Evolutionary conservation across 2,888 invertebrate species (phyloP), one percentile per base, ranked within the genome.

Genomic region (Ectemnius continuus): DNA sequence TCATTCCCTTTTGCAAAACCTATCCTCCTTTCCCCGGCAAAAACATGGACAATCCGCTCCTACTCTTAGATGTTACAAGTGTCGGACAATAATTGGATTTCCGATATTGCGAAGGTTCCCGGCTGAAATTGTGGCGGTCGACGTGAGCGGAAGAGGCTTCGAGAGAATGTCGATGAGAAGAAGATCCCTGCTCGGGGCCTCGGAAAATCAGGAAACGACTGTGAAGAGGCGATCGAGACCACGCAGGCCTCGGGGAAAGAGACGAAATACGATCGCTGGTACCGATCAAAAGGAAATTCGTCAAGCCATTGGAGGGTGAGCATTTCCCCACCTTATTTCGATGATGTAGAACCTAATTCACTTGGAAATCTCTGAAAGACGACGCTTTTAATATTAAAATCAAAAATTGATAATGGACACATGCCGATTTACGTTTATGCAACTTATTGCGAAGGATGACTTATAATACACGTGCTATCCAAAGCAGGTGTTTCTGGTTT

Each of bases 211-310:
- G 70, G 89, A 89, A 70, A 76, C 83, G 60, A 74, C 85, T 52
- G 94, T 95, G 73, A 94, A 95, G 88, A 93, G 95, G 84, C 92
- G 95, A 84, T 95, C 95, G 67, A 93, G 95, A 88, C 93, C 94
- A 64, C 93, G 96, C 85, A 95, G 95, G 91, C 94, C 95, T 79
- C 93, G 96, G 84, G 95, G 95, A 91, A 95, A 96, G 92, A 93
- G 97, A 92, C 94, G 97, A 91, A 97, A 97, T 92, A 97, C 97
- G 87, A 95, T 97, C 90, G 96, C 97, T 86, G 97, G 97, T 91
- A 97, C 96, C 87, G 97, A 97, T 93, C 95, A 96, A 90, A 96
- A 96, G 92, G 97, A 97, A 93, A 96, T 97, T 91, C 94, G 95
- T 91, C 95, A 95, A 92, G 96, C 96, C 88, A 93, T 96, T 88